Conservation (phyloP, 2,113 vertebrate genomes). For the Dissostichus mawsoni region DNA sequence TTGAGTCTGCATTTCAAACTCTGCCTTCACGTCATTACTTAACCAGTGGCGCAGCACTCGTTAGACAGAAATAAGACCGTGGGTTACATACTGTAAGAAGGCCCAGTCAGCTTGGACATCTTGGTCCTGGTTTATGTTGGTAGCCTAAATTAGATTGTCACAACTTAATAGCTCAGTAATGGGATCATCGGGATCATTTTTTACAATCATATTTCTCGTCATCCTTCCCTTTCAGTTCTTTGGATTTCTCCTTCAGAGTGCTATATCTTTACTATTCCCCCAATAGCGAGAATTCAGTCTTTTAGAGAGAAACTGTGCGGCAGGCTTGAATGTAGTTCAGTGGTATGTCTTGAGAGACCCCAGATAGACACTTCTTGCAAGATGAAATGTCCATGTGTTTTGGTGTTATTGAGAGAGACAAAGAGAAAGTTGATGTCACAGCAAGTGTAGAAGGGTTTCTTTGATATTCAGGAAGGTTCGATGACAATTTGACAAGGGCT, state of each 20-base stretch:
- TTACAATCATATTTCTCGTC: conserved; percentile 26
- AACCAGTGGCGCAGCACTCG: conserved; percentile 46
- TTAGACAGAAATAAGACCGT: conserved; percentile 41
- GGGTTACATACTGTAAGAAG: conserved; percentile 24
- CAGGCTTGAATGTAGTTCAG: conserved; percentile 56
- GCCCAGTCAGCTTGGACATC: conserved; percentile 35
- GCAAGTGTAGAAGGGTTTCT: conserved; percentile 59
- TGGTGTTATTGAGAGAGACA: conserved; percentile 60
- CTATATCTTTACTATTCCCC: conserved; percentile 16
- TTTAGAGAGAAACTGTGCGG: conserved; percentile 30
- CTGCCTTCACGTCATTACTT: conserved; percentile 60
- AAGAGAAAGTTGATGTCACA: conserved; percentile 60
- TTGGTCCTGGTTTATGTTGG: conserved; percentile 41
- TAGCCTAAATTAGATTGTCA: conserved; percentile 49
- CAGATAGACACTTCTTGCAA: conserved; percentile 52
- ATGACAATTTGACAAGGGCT: conserved; percentile 73
- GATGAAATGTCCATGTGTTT: conserved; percentile 56
- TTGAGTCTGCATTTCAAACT: conserved; percentile 69
- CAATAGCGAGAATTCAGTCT: conserved; percentile 36
- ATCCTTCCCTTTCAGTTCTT: conserved; percentile 21
- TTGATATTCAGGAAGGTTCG: conserved; percentile 70
- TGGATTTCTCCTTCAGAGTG: conserved; percentile 8
- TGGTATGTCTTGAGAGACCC: conserved; percentile 57
- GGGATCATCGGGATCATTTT: conserved; percentile 42
- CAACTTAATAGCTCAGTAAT: conserved; percentile 51